Base-by-base conservation (phyloP, 1,140 invertebrate species). In the Drosophila kanapiae region DNA sequence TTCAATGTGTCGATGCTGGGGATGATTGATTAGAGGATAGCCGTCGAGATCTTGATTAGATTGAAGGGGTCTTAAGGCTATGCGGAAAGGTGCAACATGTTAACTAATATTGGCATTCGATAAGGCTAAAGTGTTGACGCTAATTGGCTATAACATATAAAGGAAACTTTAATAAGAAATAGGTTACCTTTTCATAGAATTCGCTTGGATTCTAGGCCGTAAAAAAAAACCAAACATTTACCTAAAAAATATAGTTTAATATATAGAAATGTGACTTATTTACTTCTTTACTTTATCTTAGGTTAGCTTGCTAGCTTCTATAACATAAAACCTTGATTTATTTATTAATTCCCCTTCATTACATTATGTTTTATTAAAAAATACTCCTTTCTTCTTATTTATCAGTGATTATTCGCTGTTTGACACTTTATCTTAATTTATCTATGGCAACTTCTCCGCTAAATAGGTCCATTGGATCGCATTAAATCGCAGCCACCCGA, bases 11-110 rank as follows among this genome's bases (percentile, higher is more conserved):
- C 48, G 67, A 70, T 70, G 67, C n/a, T 16, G 31, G 5, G 31
- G 42, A 37, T 72, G 69, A 72, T 72, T 72, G 69, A 72, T 72
- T 49, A 67, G 62, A 31, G 62, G 67, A 72, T 45, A 59, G 69
- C 27, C 29, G 23, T 23, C 13, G 7, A 72, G 69, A 72, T 72
- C 69, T 72, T 72, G 67, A 72, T 72, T 72, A 72, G 67, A 72
- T 72, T 60, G 68, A 37, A 49, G 13, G 18, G 47, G 27, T 35
- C 33, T 49, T 40, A 16, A 27, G 31, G 47, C 47, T 29, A 70
- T 10, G 61, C 62, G 62, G 38, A 68, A 68, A 68, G 62, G 48
- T 68, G 62, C 23, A 65, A 37, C 31, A 70, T 37, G 37, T 42
- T 42, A 42, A 6, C 3, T 40, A 35, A 35, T 11, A 10, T 64